Conservation (phyloP, 2,797 vertebrate genomes). For the Pipistrellus pygmaeus region DNA sequence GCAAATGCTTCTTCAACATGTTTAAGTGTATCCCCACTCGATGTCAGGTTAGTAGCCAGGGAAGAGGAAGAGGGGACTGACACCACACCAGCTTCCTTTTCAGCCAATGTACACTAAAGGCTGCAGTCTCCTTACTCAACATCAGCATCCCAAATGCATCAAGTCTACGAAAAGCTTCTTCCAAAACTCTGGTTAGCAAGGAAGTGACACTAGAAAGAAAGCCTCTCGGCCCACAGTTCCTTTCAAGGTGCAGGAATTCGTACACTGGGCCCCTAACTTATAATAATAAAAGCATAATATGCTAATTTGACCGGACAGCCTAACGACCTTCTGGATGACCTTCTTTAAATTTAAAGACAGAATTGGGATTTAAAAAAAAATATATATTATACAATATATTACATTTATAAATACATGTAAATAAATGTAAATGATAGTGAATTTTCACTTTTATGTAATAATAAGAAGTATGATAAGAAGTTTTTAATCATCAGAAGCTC, state of each 20-base stretch:
- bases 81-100: not conserved
- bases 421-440: not conserved
- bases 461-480: not conserved
- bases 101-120: not conserved
- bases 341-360: not conserved
- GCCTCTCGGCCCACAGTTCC: too few species aligned
- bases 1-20: not conserved
- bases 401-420: not conserved
- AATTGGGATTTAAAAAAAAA: not conserved
- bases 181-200: not conserved
- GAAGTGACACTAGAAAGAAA: not conserved
- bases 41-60: not conserved
- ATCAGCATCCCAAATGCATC: not conserved
- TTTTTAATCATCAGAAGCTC: not conserved
- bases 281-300: too few species aligned
- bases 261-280: too few species aligned
- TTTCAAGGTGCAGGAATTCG: too few species aligned
- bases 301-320: too few species aligned
- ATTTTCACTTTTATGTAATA: constrained; percentile 9
- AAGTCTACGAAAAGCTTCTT: not conserved
- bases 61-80: not conserved
- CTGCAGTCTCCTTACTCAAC: not conserved
- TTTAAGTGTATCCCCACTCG: not conserved
- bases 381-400: not conserved
- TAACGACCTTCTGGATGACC: too few species aligned